Evolutionary conservation across 2,113 vertebrate genomes (phyloP).

Genomic region (Hyaena hyaena): DNA sequence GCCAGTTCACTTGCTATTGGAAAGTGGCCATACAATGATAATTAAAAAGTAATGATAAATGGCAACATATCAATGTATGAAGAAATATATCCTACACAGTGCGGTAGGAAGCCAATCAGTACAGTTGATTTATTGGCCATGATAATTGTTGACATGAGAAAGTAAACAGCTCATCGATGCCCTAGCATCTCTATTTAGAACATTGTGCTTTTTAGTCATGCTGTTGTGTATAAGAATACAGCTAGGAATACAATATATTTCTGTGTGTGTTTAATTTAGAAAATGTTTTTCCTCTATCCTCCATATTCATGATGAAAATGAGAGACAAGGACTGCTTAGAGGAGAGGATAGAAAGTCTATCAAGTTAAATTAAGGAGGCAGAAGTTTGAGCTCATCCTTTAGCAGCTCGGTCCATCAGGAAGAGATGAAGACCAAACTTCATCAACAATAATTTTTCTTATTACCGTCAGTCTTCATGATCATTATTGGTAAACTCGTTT

Average conservation of each 20-base stretch:
- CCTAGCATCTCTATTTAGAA: neutral
- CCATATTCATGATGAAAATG: neutral
- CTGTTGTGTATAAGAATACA: neutral
- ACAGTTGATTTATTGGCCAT: slow-evolving; percentile 59
- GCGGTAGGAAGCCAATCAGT: slow-evolving; percentile 44
- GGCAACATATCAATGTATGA: neutral
- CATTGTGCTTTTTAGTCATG: slow-evolving; percentile 13
- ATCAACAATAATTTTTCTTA: neutral
- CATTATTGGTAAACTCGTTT: neutral
- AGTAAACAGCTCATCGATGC: slow-evolving; percentile 52
- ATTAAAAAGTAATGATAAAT: slow-evolving; percentile 50
- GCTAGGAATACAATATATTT: neutral
- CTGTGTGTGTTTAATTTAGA: neutral
- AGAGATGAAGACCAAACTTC: neutral
- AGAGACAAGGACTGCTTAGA: neutral
- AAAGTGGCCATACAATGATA: slow-evolving; percentile 4
- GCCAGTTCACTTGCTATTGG: slow-evolving; percentile 6
- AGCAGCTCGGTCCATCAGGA: neutral
- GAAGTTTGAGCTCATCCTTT: neutral
- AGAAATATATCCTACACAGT: slow-evolving; percentile 22
- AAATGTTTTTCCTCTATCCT: neutral
- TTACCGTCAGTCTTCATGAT: neutral
- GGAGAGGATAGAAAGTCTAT: neutral
- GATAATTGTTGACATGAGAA: slow-evolving; percentile 66
- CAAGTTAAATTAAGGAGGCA: neutral